Base-by-base conservation (phyloP, 2,113 vertebrate genomes). In the Pogonocichla stellata region DNA sequence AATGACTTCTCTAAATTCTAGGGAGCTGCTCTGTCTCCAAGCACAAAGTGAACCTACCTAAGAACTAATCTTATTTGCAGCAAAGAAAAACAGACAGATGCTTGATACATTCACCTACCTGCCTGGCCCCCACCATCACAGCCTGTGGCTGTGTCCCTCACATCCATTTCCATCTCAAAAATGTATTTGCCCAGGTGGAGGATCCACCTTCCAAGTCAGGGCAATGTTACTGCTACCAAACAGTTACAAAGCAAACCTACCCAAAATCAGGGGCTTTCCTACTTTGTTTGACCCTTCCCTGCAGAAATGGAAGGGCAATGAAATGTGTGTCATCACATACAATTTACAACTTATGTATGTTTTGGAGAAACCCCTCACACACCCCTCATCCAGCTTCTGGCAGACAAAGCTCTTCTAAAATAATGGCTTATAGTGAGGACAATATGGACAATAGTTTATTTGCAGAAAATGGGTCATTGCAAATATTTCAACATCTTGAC, bases 21-120 rank as follows among this genome's bases (percentile, higher is more conserved):
- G 48, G 18, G 29, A 95, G n/a, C 19, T 77, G 50, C 61, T 93
- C 82, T 89, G 79, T 24, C 88, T 87, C 48, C 57, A 48, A 67
- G 81, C 26, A 88, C 71, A 69, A 79, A 79, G 38, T 48, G 47
- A 91, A 77, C 51, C n/a, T 77, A 66, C 33, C 36, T 22, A 64
- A 48, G 43, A 79, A 71, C 54, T 78, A 74, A 88, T 81, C 31
- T 80, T 48, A 57, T 67, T 72, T 92, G 70, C 43, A 38, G 69
- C 20, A 66, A 56, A 67, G 53, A 80, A 62, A 24, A 5, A 2
- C 17, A 47, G 48, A 43, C 11, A 2, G 40, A 19, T 51, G 51
- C 51, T 51, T 23, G 53, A 69, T 54, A n/a, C 38, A 20, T 53
- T 71, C 67, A 66, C 20, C 11, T 26, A 14, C 48, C 38, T 36